Evolutionary conservation across 2,888 invertebrate genomes (phyloP).

Genomic region (Ornithoptera priamus): DNA sequence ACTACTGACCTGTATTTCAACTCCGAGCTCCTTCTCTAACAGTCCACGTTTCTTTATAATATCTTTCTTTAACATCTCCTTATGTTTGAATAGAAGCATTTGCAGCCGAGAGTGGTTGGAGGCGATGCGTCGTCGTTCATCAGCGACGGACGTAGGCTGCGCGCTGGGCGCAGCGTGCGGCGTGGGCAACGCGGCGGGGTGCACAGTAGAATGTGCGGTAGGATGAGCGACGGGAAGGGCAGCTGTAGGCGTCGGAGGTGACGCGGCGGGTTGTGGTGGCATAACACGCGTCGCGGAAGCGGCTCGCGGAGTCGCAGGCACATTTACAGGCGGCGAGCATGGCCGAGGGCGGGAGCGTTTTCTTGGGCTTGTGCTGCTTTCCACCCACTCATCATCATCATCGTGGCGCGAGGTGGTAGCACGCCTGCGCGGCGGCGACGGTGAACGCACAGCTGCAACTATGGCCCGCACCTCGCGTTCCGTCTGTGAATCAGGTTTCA

Average conservation of each 20-base stretch:
- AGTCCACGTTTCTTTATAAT: constrained; percentile 94
- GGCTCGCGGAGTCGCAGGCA: constrained; percentile 41
- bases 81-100: constrained; percentile 90
- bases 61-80: constrained; percentile 95
- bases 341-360: constrained; percentile 46
- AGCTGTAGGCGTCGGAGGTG: constrained; percentile 5
- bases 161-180: constrained; percentile 31
- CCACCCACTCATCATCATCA: constrained; percentile 72
- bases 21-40: constrained; percentile 92
- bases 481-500: constrained; percentile 79
- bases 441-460: constrained; percentile 41
- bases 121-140: constrained; percentile 77
- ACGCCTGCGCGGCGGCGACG: constrained; percentile 56
- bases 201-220: constrained; percentile 37
- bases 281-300: constrained; percentile 32
- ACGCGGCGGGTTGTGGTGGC: constrained; percentile 7
- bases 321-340: constrained; percentile 31
- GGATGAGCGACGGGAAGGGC: constrained; percentile 27
- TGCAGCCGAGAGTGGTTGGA: constrained; percentile 83
- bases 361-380: constrained; percentile 61
- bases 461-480: constrained; percentile 59
- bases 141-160: constrained; percentile 43
- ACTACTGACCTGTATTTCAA: constrained; percentile 91
- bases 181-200: constrained; percentile 31
- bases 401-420: constrained; percentile 53